Percentiles rank a stretch among this genome's conserved stretches.
phyloP scores from a whole-genome alignment of 2,797 vertebrate species.

The Prionace glauca region DNA sequence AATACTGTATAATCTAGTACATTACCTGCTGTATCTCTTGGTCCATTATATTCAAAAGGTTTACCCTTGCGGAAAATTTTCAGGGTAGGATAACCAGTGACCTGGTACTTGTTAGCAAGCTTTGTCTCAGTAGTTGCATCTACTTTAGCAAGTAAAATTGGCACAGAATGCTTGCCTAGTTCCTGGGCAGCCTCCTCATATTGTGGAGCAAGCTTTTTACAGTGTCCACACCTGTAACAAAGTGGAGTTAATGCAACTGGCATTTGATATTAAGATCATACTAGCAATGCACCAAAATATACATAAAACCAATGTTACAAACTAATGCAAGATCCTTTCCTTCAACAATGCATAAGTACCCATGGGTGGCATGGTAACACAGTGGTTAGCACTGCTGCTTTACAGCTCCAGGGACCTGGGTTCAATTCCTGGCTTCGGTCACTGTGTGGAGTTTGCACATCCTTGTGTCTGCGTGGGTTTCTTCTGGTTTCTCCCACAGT shows the following conservation, averaged over 20 bases:
- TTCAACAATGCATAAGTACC: background rate
- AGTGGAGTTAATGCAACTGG: background rate
- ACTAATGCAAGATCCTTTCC: background rate
- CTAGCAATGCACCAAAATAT: background rate
- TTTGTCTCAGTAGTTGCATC: slow-evolving; percentile 76
- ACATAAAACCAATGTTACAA: background rate
- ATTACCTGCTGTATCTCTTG: slow-evolving; percentile 80
- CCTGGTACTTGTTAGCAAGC: slow-evolving; percentile 72
- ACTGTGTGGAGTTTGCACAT: no score
- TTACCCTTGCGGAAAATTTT: slow-evolving; percentile 95
- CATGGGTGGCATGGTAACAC: no score
- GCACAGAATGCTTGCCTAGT: slow-evolving; percentile 68
- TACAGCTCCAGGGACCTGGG: no score
- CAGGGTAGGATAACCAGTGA: slow-evolving; percentile 83
- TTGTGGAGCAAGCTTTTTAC: slow-evolving; percentile 87
- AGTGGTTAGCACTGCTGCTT: no score
- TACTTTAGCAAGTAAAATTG: slow-evolving; percentile 84
- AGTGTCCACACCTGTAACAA: slow-evolving; percentile 84
- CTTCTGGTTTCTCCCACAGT: no score
- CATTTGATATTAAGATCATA: background rate
- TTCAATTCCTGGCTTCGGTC: no score
- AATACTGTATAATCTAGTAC: background rate
- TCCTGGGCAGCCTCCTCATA: slow-evolving; percentile 90
- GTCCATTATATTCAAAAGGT: slow-evolving; percentile 85
- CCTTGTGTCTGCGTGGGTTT: no score